phyloP scores from a whole-genome alignment of 2,888 invertebrate species.

The Volucella inanis region DNA sequence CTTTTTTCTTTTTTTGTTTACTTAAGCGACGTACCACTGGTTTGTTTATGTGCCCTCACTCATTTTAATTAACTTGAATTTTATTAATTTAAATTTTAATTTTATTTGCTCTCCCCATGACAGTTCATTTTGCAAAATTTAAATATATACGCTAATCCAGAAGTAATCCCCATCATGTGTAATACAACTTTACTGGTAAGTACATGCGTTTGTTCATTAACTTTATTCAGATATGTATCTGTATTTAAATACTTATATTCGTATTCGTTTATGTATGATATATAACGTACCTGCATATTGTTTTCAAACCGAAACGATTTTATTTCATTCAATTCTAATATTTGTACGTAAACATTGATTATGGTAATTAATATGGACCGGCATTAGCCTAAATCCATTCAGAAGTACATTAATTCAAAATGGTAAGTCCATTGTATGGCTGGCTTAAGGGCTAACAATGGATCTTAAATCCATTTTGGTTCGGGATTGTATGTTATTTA shows the following conservation, averaged over 20 bases:
- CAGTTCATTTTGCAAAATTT: constrained; percentile 69
- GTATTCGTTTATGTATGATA: background rate
- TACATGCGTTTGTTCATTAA: constrained; percentile 3
- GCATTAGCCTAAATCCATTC: background rate
- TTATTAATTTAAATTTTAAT: constrained; percentile 18
- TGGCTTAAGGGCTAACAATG: constrained; percentile 7
- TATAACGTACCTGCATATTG: constrained; percentile 1
- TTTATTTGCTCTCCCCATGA: constrained; percentile 27
- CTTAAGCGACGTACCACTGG: constrained; percentile 38
- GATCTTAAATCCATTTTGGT: background rate
- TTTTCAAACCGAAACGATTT: constrained; percentile 28
- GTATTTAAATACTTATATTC: background rate
- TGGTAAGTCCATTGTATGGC: constrained; percentile 1
- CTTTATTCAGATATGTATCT: background rate
- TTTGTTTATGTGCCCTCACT: background rate
- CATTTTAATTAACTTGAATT: background rate
- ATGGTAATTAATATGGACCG: constrained; percentile 41
- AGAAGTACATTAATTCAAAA: constrained; percentile 26
- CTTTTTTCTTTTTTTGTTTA: background rate
- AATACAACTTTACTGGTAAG: constrained; percentile 68
- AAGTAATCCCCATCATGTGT: constrained; percentile 67
- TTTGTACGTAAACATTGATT: constrained; percentile 39
- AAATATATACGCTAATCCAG: constrained; percentile 67
- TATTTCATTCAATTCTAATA: constrained; percentile 42
- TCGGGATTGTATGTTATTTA: background rate